These are phyloP conservation scores for Agrochola litura DNA, from an alignment of 2,888 invertebrate species.

Conservation along the genomic window DNA sequence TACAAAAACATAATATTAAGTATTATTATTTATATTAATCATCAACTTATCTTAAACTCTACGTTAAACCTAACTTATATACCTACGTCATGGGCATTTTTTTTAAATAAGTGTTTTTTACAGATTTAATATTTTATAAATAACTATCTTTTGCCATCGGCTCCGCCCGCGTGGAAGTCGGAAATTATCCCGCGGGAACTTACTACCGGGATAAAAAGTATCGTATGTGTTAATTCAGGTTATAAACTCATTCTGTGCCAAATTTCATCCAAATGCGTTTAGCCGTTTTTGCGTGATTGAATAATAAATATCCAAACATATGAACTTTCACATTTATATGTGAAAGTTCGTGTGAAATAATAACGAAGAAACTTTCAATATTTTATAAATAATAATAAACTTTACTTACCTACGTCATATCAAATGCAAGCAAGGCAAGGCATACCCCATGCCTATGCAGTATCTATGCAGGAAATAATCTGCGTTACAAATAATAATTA, in stretches of 20 bases:
- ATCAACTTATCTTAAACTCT: constrained; percentile 12
- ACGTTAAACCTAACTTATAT: neutral
- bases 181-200: too few species aligned
- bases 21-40: constrained; percentile 8
- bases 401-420: neutral
- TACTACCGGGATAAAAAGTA: too few species aligned
- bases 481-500: constrained; percentile 15
- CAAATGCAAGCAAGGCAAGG: too few species aligned
- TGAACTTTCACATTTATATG: too few species aligned
- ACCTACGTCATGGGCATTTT: constrained; percentile 8
- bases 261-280: too few species aligned
- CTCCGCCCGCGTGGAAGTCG: too few species aligned
- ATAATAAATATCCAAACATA: too few species aligned
- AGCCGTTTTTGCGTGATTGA: too few species aligned
- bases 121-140: neutral
- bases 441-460: neutral
- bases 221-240: too few species aligned
- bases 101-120: constrained; percentile 6
- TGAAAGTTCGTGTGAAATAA: too few species aligned
- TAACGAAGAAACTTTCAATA: too few species aligned
- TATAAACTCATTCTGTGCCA: too few species aligned
- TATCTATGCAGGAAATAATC: constrained; percentile 21
- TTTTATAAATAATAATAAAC: neutral
- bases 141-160: neutral
- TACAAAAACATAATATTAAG: constrained; percentile 12